A percentile compares a stretch with the other conserved stretches of the same genome.
These are phyloP conservation scores for Drosophila neutralis DNA, from an alignment of 2,888 invertebrate species.

Conservation along the genomic window DNA sequence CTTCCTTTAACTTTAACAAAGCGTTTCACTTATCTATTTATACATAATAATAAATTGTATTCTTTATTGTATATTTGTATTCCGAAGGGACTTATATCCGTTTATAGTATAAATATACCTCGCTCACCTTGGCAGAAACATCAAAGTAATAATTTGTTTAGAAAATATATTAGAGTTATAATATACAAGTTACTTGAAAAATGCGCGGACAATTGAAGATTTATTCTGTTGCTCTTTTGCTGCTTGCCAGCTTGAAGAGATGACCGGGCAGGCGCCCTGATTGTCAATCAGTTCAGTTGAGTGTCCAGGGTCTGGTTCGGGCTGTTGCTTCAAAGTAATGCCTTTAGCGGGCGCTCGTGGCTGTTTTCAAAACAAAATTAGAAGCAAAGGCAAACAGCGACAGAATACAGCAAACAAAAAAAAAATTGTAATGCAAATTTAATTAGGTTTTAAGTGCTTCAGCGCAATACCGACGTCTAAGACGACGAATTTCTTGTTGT, in stretches of 20 bases:
- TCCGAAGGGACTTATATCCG: not conserved
- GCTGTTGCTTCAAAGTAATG: constrained; percentile 54
- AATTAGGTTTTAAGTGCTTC: constrained; percentile 80
- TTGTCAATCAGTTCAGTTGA: constrained; percentile 69
- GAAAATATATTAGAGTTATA: constrained; percentile 33
- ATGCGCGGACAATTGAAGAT: constrained; percentile 12
- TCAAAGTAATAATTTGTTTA: constrained; percentile 50
- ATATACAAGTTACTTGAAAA: constrained; percentile 31
- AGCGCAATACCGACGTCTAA: constrained; percentile 64
- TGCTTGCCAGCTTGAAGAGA: not conserved
- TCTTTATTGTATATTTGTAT: not conserved
- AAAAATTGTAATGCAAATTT: constrained; percentile 81
- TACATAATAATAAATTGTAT: not conserved
- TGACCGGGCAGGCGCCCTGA: constrained; percentile 50
- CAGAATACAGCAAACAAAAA: constrained; percentile 37
- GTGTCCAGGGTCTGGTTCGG: constrained; percentile 24
- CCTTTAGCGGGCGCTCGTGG: constrained; percentile 60
- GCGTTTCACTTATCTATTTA: not conserved
- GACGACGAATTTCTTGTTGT: constrained; percentile 58
- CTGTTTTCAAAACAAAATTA: constrained; percentile 78
- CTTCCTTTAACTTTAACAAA: not conserved
- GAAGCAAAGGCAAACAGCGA: constrained; percentile 51
- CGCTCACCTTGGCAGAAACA: constrained; percentile 13
- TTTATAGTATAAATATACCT: not conserved
- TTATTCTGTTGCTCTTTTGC: constrained; percentile 6